Conservation (phyloP, 2,797 vertebrate genomes). For the Cephalopachus bancanus region DNA sequence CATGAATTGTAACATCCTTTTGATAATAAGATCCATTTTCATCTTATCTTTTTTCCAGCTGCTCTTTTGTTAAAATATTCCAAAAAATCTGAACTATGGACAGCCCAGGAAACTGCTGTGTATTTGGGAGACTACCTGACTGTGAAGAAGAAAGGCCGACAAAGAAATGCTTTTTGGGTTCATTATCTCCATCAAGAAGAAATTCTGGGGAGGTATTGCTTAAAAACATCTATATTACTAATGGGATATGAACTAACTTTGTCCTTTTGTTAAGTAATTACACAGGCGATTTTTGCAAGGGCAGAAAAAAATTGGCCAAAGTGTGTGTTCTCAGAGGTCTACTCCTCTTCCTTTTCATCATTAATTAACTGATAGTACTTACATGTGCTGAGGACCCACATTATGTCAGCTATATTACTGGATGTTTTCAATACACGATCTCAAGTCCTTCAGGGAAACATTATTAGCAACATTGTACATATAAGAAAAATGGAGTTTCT, state of each 20-base stretch:
- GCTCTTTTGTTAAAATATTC: conserved; percentile 96
- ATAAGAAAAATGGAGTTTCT: neutral
- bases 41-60: conserved; percentile 86
- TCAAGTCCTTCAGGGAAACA: neutral
- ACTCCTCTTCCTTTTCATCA: neutral
- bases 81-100: conserved; percentile 94
- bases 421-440: neutral
- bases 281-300: neutral
- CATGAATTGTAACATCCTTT: neutral
- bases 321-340: neutral
- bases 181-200: conserved; percentile 97
- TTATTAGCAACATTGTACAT: neutral
- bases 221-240: neutral
- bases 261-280: neutral
- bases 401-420: neutral
- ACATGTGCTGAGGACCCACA: no score
- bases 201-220: conserved; percentile 93
- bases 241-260: neutral
- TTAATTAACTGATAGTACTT: neutral
- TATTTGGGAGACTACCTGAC: conserved; percentile 91
- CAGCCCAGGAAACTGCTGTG: conserved; percentile 92
- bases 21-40: conserved; percentile 6
- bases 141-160: conserved; percentile 91
- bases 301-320: neutral
- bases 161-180: conserved; percentile 94